Conservation (phyloP, 2,113 vertebrate genomes). For the Rostratula benghalensis region DNA sequence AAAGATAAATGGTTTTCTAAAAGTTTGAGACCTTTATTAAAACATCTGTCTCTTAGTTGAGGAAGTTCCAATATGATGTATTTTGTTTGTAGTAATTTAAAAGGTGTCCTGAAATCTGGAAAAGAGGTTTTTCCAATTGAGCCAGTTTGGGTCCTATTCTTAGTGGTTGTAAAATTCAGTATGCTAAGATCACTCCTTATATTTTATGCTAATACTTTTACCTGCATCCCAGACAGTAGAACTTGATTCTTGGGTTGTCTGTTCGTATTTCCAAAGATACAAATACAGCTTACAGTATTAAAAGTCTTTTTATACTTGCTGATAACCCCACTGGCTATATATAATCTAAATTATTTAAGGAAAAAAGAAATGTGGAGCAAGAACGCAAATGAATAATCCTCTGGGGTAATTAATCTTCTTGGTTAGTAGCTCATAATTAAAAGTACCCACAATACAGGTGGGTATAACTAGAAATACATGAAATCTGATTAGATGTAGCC, state of each 20-base stretch:
- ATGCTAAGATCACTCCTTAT: background rate
- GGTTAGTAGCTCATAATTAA: constrained; percentile 19
- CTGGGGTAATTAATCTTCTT: background rate
- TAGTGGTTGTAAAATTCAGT: background rate
- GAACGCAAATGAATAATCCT: background rate
- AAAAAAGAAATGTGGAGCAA: background rate
- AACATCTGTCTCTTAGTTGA: background rate
- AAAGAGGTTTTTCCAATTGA: background rate
- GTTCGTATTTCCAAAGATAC: background rate
- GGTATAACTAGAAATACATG: background rate
- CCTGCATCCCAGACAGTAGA: background rate
- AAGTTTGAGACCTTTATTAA: background rate
- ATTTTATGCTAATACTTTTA: background rate
- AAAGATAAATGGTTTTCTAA: background rate
- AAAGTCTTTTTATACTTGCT: background rate
- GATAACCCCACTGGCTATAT: background rate
- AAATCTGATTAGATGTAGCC: background rate
- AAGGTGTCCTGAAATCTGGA: background rate
- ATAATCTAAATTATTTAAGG: background rate
- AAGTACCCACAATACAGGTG: background rate
- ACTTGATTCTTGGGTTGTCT: background rate
- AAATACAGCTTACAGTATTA: background rate
- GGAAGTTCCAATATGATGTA: background rate
- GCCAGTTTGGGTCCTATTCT: background rate
- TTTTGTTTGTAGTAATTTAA: background rate